These are phyloP conservation scores for Morpho deidamia DNA, from an alignment of 2,888 invertebrate genomes.

Conservation along the genomic window DNA sequence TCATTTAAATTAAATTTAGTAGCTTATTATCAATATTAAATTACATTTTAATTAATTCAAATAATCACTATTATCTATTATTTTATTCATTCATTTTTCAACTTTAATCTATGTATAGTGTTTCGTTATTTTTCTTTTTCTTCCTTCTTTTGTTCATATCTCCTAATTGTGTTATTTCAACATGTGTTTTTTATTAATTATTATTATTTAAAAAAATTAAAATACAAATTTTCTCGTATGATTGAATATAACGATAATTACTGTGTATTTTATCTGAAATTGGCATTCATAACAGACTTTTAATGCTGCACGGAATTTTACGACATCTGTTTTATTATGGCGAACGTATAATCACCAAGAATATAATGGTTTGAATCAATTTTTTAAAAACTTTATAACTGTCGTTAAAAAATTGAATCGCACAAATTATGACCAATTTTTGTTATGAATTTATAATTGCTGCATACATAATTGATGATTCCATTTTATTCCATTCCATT, in stretches of 20 bases:
- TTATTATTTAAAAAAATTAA: too few relatives aligned
- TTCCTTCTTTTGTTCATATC: too few relatives aligned
- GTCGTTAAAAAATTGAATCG: conserved; percentile 16
- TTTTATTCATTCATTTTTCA: too few relatives aligned
- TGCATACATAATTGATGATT: conserved; percentile 26
- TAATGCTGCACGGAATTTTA: conserved; percentile 40
- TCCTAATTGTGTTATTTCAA: too few relatives aligned
- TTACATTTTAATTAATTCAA: too few relatives aligned
- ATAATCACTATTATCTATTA: too few relatives aligned
- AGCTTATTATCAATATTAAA: too few relatives aligned
- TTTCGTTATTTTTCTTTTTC: too few relatives aligned
- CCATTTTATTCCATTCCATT: conserved; percentile 19
- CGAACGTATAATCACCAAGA: conserved; percentile 11
- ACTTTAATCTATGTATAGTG: too few relatives aligned
- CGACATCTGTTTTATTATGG: conserved; percentile 34
- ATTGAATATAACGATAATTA: background rate
- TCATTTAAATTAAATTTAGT: too few relatives aligned
- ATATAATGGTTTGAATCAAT: conserved; percentile 21
- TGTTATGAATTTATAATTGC: conserved; percentile 21
- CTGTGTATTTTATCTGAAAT: conserved; percentile 2
- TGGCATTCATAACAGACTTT: conserved; percentile 5
- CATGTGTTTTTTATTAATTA: too few relatives aligned
- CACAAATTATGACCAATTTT: conserved; percentile 20
- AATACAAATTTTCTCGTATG: too few relatives aligned
- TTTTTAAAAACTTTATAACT: conserved; percentile 19